Percentiles rank a stretch among this genome's conserved stretches.
These are phyloP conservation scores for Raja brachyura DNA, from an alignment of 2,113 vertebrate species.

Conservation along the genomic window DNA sequence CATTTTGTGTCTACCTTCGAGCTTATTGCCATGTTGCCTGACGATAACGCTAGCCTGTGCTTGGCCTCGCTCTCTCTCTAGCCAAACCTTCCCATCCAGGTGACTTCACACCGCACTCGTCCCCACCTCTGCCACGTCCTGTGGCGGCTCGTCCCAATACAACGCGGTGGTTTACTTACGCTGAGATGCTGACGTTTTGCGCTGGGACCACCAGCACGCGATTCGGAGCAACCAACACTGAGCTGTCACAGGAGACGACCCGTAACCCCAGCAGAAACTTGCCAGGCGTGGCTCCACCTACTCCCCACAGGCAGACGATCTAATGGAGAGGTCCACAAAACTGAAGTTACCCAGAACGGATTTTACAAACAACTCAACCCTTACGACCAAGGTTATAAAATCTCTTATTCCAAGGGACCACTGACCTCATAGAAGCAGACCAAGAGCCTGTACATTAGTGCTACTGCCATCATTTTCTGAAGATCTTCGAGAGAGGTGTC, in stretches of 20 bases:
- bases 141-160: too few relatives aligned
- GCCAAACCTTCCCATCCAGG: too few relatives aligned
- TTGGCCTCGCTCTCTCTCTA: too few relatives aligned
- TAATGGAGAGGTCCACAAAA: slow-evolving; percentile 44
- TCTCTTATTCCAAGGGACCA: not conserved
- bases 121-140: too few relatives aligned
- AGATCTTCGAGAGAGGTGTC: slow-evolving; percentile 91
- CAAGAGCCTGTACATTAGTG: slow-evolving; percentile 84
- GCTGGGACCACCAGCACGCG: slow-evolving; percentile 83
- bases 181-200: slow-evolving; percentile 81
- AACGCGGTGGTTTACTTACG: slow-evolving; percentile 64
- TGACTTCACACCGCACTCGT: too few relatives aligned
- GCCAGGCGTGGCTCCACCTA: slow-evolving; percentile 87
- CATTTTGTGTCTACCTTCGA: too few relatives aligned
- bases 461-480: slow-evolving; percentile 93
- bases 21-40: too few relatives aligned
- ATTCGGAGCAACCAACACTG: slow-evolving; percentile 77
- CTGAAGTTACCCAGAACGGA: not conserved
- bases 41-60: too few relatives aligned
- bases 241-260: slow-evolving; percentile 84
- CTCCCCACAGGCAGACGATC: slow-evolving; percentile 93
- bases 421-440: slow-evolving; percentile 92
- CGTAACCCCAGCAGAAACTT: slow-evolving; percentile 86
- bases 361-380: not conserved
- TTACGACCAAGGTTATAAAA: too few relatives aligned